Percentiles rank a stretch among this genome's conserved stretches.
These are phyloP conservation scores for Mamestra brassicae DNA, from an alignment of 2,888 invertebrate species.

Conservation along the genomic window DNA sequence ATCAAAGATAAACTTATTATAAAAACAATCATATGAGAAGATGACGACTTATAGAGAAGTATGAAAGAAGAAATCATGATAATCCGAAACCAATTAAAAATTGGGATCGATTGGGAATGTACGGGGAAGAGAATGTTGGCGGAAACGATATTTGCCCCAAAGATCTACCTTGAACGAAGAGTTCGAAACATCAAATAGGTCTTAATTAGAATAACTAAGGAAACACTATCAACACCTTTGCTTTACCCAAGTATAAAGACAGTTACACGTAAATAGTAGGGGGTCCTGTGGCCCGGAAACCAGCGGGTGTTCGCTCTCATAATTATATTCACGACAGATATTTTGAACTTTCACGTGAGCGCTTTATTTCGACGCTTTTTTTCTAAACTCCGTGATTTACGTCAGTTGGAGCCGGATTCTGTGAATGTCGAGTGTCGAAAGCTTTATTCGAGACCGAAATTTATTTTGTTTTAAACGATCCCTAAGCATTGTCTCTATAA, in stretches of 20 bases:
- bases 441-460: conserved; percentile 85
- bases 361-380: conserved; percentile 87
- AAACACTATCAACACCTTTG: conserved; percentile 39
- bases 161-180: neutral
- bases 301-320: conserved; percentile 89
- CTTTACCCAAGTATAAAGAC: conserved; percentile 23
- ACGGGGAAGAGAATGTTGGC: too few species aligned
- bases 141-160: too few species aligned
- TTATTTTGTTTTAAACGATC: conserved; percentile 87
- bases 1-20: neutral
- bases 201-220: conserved; percentile 8
- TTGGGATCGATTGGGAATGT: neutral
- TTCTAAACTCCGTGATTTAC: conserved; percentile 89
- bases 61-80: neutral
- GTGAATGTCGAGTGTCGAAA: conserved; percentile 87
- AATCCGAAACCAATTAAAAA: neutral
- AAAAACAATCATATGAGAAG: neutral
- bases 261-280: conserved; percentile 76
- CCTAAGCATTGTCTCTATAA: conserved; percentile 76
- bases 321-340: conserved; percentile 90
- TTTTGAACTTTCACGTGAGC: conserved; percentile 90
- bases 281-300: conserved; percentile 82
- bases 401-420: conserved; percentile 84
- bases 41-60: neutral
- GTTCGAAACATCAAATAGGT: neutral